A percentile compares a stretch with the other conserved stretches of the same genome.
Evolutionary conservation across 2,113 vertebrate species (phyloP).

Genomic region (Leucoraja erinaceus): DNA sequence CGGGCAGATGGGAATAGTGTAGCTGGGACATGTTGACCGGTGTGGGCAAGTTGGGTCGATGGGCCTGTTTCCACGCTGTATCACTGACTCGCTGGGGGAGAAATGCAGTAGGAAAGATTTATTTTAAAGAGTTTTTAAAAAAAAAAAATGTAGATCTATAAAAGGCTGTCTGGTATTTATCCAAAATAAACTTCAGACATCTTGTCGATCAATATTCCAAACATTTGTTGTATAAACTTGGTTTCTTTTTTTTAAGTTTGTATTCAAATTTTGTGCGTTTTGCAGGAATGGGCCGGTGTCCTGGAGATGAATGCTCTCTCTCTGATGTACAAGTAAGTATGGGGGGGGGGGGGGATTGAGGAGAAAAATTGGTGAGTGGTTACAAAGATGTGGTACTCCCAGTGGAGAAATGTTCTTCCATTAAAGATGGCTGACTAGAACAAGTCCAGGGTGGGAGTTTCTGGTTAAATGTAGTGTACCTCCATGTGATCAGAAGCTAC

Average conservation of each 20-base stretch:
- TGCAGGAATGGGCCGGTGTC: conserved; percentile 86
- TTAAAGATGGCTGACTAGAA: too few relatives aligned
- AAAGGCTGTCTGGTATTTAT: neutral
- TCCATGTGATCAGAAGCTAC: neutral
- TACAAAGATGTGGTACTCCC: neutral
- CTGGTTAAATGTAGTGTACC: neutral
- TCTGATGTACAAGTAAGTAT: conserved; percentile 73
- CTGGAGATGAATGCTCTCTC: conserved; percentile 90
- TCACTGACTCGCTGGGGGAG: too few relatives aligned
- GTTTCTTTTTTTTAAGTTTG: conserved; percentile 39
- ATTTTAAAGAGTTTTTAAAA: too few relatives aligned
- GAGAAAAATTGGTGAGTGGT: neutral
- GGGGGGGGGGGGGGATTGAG: too few relatives aligned
- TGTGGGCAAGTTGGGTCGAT: too few relatives aligned
- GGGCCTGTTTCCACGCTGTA: too few relatives aligned
- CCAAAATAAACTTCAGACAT: neutral
- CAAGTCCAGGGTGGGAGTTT: neutral
- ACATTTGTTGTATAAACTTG: conserved; percentile 41
- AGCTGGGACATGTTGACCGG: too few relatives aligned
- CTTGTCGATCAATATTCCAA: neutral
- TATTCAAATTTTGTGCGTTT: conserved; percentile 25
- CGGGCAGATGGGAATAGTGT: too few relatives aligned
- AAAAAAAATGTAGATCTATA: too few relatives aligned
- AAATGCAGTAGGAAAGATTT: too few relatives aligned
- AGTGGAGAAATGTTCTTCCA: neutral